A percentile compares a stretch with the other conserved stretches of the same genome.
Conservation (phyloP, 2,797 vertebrate species). For the Okamejei kenojei region DNA sequence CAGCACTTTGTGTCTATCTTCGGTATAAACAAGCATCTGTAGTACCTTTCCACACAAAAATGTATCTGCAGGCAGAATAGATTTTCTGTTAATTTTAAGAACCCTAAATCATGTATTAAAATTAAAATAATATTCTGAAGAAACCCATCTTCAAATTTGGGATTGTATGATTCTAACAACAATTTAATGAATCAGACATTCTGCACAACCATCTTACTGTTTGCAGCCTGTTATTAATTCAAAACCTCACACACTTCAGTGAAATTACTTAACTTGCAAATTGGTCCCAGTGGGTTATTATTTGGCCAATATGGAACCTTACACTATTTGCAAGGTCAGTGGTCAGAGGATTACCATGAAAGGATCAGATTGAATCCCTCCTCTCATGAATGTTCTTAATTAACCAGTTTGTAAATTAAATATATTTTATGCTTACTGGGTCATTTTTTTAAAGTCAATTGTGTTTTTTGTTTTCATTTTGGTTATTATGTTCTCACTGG, state of each 20-base stretch:
- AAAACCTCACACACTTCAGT: background rate
- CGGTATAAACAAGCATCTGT: too few species aligned
- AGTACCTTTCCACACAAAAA: too few species aligned
- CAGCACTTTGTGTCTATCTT: too few species aligned
- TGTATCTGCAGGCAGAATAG: too few species aligned
- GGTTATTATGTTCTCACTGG: background rate
- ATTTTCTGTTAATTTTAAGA: background rate
- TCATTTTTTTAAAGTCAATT: background rate
- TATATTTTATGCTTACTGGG: background rate
- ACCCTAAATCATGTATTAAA: background rate
- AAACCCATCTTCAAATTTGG: background rate
- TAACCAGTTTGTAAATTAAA: background rate
- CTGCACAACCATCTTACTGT: background rate
- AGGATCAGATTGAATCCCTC: background rate
- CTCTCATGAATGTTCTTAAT: background rate
- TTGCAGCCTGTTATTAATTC: conserved; percentile 12
- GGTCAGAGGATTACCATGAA: background rate
- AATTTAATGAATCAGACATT: background rate
- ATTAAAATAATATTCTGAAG: background rate
- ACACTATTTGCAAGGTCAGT: background rate
- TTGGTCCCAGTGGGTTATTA: conserved; percentile 7
- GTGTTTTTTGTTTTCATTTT: background rate
- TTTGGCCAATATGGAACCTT: background rate
- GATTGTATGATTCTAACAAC: background rate
- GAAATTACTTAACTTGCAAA: conserved; percentile 13